A percentile compares a stretch with the other conserved stretches of the same genome.
phyloP scores from a whole-genome alignment of 2,888 invertebrate genomes.

The Stenichneumon culpator region DNA sequence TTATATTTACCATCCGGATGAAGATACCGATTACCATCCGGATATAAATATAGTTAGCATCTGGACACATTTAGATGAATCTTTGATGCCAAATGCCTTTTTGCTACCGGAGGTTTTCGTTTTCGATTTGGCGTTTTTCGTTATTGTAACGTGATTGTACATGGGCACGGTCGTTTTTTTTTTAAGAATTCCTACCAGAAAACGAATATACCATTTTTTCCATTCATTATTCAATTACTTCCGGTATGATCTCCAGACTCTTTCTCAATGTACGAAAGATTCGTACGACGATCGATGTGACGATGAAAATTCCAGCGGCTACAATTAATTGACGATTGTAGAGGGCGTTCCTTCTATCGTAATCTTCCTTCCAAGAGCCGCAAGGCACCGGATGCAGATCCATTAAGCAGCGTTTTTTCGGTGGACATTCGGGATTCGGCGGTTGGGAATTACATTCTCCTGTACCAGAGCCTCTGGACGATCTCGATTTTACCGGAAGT shows the following conservation, averaged over 20 bases:
- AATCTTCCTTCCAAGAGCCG: constrained; percentile 69
- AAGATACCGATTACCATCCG: too few species aligned
- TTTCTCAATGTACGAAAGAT: background rate
- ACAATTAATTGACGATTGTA: constrained; percentile 62
- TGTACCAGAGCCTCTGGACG: constrained; percentile 46
- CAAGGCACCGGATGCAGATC: constrained; percentile 68
- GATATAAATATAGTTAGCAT: too few species aligned
- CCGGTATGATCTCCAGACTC: background rate
- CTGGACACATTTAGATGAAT: too few species aligned
- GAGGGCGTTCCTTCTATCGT: constrained; percentile 63
- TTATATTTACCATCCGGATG: too few species aligned
- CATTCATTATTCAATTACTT: background rate
- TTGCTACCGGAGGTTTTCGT: too few species aligned
- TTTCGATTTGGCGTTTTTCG: too few species aligned
- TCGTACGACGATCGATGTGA: constrained; percentile 63
- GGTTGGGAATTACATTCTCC: constrained; percentile 52
- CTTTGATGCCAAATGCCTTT: too few species aligned
- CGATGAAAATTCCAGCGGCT: constrained; percentile 61
- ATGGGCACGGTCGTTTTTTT: too few species aligned
- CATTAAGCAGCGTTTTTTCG: constrained; percentile 65
- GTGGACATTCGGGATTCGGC: constrained; percentile 51
- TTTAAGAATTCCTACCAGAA: too few species aligned
- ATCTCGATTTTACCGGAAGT: constrained; percentile 45
- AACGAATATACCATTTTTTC: background rate
- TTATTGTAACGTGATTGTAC: too few species aligned